Base-by-base conservation (phyloP, 2,888 invertebrate genomes). In the Fabriciana adippe region DNA sequence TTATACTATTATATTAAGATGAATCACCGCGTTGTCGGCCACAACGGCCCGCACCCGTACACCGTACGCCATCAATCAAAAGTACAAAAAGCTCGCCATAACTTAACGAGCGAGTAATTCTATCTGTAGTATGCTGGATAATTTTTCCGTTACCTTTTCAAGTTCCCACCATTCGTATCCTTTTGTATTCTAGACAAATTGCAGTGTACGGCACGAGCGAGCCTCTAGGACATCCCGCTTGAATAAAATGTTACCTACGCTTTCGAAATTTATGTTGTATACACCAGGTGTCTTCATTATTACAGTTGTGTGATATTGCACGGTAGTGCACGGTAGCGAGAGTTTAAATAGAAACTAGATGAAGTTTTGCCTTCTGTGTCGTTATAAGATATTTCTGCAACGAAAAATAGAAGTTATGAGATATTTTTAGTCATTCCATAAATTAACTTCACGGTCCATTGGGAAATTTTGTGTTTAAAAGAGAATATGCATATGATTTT, bases 71-170 rank as follows among this genome's bases (percentile, higher is more conserved):
- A 48, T 48, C 26, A 48, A 59, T 48, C 47, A 59, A 59, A 15
- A 59, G 48, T n/a, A 59, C 26, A 47, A 59, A 59, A 59, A 59
- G 57, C 57, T 59, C 47, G 57, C 57, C 47, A n/a, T 59, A 47
- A 26, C 57, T 59, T 26, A 59, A 47, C 47, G 57, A 59, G 57
- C 47, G 47, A 26, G 26, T 59, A 59, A 59, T 48, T 59, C 57
- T n/a, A 47, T 57, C 26, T 57, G 8, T 47, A 14, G 1, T 14
- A 41, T 41, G 35, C 45, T 11, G 26, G 8, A 71, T 72, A 72
- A 72, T 71, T 71, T 71, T 71, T 69, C 72, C 67, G 60, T 55
- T 71, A 57, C 66, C 66, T 69, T 72, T 69, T 71, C 71, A 69
- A 71, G 67, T 71, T 70, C 57, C 68, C 55, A 53, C 59, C 64